A percentile compares a stretch with the other conserved stretches of the same genome.
phyloP scores from a whole-genome alignment of 2,888 invertebrate genomes.

The Mantis religiosa region DNA sequence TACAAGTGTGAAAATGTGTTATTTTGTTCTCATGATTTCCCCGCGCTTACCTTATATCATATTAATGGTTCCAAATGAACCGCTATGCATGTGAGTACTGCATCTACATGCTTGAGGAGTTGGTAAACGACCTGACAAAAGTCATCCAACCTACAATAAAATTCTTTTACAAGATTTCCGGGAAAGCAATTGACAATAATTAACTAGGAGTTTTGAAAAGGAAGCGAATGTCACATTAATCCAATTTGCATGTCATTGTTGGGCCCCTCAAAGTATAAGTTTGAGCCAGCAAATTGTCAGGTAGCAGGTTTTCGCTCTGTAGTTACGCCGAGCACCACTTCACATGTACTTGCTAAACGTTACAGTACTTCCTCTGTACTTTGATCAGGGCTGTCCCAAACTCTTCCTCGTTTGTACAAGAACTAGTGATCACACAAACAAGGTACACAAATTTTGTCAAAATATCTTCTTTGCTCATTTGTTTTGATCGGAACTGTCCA shows the following conservation, averaged over 20 bases:
- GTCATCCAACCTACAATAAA: not conserved
- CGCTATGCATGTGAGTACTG: too few species aligned
- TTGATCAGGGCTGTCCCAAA: not conserved
- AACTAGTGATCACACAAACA: too few species aligned
- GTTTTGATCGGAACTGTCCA: too few species aligned
- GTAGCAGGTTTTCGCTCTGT: not conserved
- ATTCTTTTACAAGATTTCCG: not conserved
- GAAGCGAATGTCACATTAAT: not conserved
- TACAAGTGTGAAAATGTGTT: too few species aligned
- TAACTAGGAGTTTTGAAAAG: not conserved
- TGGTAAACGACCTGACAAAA: not conserved
- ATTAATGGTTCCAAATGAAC: too few species aligned
- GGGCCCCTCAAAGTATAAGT: not conserved
- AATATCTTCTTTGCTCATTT: too few species aligned
- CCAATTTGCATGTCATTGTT: constrained; percentile 6
- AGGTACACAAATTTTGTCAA: too few species aligned
- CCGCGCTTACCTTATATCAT: too few species aligned
- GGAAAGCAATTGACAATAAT: not conserved
- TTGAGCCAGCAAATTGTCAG: not conserved
- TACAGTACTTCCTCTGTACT: not conserved
- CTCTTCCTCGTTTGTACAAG: too few species aligned
- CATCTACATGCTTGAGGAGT: not conserved
- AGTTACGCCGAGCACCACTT: not conserved
- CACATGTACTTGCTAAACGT: not conserved
- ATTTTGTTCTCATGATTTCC: too few species aligned